Base-by-base conservation (phyloP, 2,797 vertebrate genomes). In the Oreonectes daqikongensis region DNA sequence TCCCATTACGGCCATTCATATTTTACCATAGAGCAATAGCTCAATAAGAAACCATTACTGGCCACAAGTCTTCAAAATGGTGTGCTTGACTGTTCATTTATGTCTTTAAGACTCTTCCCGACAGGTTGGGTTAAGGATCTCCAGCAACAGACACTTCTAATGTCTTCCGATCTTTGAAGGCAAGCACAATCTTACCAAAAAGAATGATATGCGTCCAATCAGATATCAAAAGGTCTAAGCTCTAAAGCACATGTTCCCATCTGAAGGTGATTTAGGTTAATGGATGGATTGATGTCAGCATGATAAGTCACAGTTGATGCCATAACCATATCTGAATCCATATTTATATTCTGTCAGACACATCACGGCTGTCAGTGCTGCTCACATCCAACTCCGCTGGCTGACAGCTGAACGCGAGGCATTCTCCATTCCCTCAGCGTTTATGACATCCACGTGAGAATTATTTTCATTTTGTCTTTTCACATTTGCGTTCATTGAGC, bases 341-440 rank as follows among this genome's bases (percentile, higher is more conserved):
- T 75, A 75, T n/a, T n/a, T 78, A 59, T 69, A 83, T 73, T 61
- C 79, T 71, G 77, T 81, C 79, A 81, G 26, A 77, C 32, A 52
- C 82, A 81, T 84, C 75, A 60, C 14, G 44, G 12, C 69, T 77
- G 75, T 77, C 70, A 79, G 42, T 22, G 38, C 18, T 18, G 40
- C 59, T 75, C 63, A 73, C 55, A 61, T 64, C 28, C 40, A 65
- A 65, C 69, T 78, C 79, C 11, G 44, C 44, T 57, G 17, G 30
- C 65, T 77, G 77, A 79, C 79, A 73, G 46, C 52, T n/a, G 66
- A 40, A 75, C 53, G 65, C 77, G 52, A 85, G 74, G 38, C 50
- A 7, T 74, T 50, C 66, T 50, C 11, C 44, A 40, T 75, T 17
- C 61, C 26, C 32, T 73, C 59, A 75, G 42, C 5, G 35, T 38